phyloP scores from a whole-genome alignment of 2,888 invertebrate species.

The Selenia dentaria region DNA sequence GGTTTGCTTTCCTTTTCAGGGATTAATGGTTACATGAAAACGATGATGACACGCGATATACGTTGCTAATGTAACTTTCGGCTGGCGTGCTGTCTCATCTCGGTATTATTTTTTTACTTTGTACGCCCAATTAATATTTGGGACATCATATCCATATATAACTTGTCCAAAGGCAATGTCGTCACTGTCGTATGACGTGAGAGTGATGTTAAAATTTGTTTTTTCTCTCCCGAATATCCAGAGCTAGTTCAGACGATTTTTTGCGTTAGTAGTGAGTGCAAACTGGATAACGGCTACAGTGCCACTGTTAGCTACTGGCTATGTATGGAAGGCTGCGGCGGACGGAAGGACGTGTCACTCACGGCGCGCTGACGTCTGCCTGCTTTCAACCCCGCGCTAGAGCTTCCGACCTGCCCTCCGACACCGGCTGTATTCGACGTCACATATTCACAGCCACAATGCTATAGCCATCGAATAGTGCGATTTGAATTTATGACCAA shows the following conservation, averaged over 20 bases:
- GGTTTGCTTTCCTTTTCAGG: constrained; percentile 56
- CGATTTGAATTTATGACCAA: not conserved
- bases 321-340: constrained; percentile 54
- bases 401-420: constrained; percentile 74
- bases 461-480: constrained; percentile 10
- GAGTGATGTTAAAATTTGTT: too few species aligned
- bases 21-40: constrained; percentile 48
- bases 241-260: too few species aligned
- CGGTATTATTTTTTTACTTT: constrained; percentile 1
- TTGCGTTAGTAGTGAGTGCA: constrained; percentile 36
- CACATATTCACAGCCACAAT: constrained; percentile 47
- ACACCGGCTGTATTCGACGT: constrained; percentile 58
- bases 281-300: constrained; percentile 47
- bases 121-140: too few species aligned
- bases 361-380: constrained; percentile 65
- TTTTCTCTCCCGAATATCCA: too few species aligned
- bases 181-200: too few species aligned
- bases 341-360: constrained; percentile 79
- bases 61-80: constrained; percentile 6
- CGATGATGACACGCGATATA: constrained; percentile 29
- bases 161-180: too few species aligned
- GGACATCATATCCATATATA: too few species aligned
- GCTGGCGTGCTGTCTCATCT: constrained; percentile 3
- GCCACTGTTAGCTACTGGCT: constrained; percentile 27
- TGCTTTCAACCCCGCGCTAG: constrained; percentile 68